phyloP scores from a whole-genome alignment of 2,797 vertebrate species.

The Labroides dimidiatus region DNA sequence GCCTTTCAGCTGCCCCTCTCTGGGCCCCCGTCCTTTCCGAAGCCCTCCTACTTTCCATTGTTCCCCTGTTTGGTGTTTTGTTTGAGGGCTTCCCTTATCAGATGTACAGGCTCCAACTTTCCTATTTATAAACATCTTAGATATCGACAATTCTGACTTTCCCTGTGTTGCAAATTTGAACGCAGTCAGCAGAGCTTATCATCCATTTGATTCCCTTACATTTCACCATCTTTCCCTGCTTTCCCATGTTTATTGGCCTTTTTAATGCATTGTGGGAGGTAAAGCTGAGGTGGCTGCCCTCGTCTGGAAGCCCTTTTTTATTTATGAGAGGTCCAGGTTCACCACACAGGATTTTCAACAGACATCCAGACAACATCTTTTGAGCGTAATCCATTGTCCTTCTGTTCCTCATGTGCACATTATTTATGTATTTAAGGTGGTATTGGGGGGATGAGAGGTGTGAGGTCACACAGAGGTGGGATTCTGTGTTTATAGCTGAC shows the following conservation, averaged over 20 bases:
- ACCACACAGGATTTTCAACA: constrained; percentile 58
- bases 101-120: constrained; percentile 50
- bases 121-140: constrained; percentile 61
- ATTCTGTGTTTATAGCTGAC: constrained; percentile 62
- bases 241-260: constrained; percentile 64
- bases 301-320: constrained; percentile 66
- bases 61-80: constrained; percentile 74
- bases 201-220: constrained; percentile 25
- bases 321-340: constrained; percentile 70
- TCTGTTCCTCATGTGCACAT: constrained; percentile 30
- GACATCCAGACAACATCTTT: constrained; percentile 38
- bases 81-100: constrained; percentile 72
- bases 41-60: constrained; percentile 78
- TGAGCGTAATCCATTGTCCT: constrained; percentile 42
- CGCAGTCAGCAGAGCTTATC: constrained; percentile 21
- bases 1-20: constrained; percentile 70
- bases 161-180: background rate
- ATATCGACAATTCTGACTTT: constrained; percentile 13
- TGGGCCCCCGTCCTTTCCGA: constrained; percentile 72
- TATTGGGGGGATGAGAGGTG: constrained; percentile 33
- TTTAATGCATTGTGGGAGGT: constrained; percentile 71
- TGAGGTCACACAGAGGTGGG: constrained; percentile 65
- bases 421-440: constrained; percentile 59
- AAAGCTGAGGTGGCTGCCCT: constrained; percentile 66
- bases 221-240: constrained; percentile 27